Base-by-base conservation (phyloP, 2,113 vertebrate species). In the Damaliscus lunatus region DNA sequence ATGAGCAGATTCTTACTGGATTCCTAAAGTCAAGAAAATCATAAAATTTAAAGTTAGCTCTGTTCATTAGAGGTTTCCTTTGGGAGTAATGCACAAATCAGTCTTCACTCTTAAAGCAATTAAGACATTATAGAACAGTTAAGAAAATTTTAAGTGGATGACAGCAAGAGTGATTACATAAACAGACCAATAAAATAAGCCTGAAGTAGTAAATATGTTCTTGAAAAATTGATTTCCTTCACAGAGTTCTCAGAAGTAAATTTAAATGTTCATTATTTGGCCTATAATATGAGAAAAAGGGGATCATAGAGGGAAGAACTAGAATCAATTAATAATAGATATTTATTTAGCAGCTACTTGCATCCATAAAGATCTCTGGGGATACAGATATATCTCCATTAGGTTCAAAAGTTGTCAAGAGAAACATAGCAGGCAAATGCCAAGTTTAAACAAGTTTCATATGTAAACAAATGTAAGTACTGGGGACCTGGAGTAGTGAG, bases 201-300 rank as follows among this genome's bases (percentile, higher is more conserved):
- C 29, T 36, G 57, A 95, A 52, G 27, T 10, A 46, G 50, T 29
- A 92, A 62, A 86, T 27, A 7, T 53, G 25, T 53, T 77, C 46
- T 95, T 95, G 59, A 94, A 88, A 93, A 83, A 52, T 27, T 67
- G 16, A 67, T 77, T 80, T 90, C 33, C 67, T 96, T 93, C 25
- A 67, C 15, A 88, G 77, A 82, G 74, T 96, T 95, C 83, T 97
- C n/a, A 36, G n/a, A 74, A 13, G 21, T 83, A 82, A 86, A 87
- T 55, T 55, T 94, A 90, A 89, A 94, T 23, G 29, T 92, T 71
- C 62, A 55, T 11, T 46, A 82, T 52, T 90, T 50, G 60, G 48
- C 82, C 10, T 43, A 83, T 87, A 92, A 92, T 71, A 86, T 33
- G 33, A 88, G 55, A 92, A 92, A 13, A 77, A 7, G 33, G 60